Conservation (phyloP, 2,888 invertebrate genomes). For the Frankliniella intonsa region DNA sequence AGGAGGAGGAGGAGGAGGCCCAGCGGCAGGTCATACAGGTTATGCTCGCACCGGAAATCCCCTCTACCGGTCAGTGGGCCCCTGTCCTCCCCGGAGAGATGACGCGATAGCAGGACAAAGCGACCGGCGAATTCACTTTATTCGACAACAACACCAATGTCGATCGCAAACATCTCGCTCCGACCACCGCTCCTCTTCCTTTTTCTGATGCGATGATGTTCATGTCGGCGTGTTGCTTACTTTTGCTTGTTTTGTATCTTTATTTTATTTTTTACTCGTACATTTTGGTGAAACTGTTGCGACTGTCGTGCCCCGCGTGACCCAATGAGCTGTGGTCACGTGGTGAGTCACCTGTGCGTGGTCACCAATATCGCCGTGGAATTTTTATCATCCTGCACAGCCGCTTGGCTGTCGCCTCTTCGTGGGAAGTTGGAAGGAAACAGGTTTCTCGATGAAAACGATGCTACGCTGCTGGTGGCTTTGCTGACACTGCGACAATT, state of each 20-base stretch:
- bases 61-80: background rate
- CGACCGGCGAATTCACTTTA: background rate
- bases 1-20: too few species aligned
- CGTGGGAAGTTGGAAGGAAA: too few species aligned
- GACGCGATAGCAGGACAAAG: background rate
- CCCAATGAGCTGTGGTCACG: too few species aligned
- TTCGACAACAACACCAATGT: background rate
- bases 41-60: background rate
- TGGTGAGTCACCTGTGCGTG: too few species aligned
- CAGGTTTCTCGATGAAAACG: background rate
- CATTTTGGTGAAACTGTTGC: too few species aligned
- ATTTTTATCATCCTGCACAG: too few species aligned
- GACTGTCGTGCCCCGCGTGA: background rate
- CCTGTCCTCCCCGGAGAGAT: background rate
- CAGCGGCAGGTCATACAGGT: background rate
- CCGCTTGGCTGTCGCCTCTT: too few species aligned
- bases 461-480: background rate
- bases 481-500: background rate
- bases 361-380: too few species aligned
- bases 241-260: background rate
- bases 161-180: too few species aligned
- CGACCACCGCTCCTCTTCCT: background rate
- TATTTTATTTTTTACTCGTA: background rate
- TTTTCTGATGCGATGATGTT: background rate
- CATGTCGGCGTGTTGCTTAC: background rate